Base-by-base conservation (phyloP, 2,888 invertebrate species). In the Papilio elwesi region DNA sequence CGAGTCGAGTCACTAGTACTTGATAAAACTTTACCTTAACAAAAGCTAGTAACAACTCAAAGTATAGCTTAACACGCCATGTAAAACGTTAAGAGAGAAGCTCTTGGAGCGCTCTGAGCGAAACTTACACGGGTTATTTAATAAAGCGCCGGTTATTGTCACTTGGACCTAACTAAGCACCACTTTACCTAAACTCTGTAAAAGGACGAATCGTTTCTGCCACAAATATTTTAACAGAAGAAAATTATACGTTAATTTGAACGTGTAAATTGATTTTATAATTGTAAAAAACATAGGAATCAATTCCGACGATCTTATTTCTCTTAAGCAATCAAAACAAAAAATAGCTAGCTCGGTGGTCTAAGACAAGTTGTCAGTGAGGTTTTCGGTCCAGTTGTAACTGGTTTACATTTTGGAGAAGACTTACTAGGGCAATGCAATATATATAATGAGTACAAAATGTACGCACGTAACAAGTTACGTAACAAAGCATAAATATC, bases 61-160 rank as follows among this genome's bases (percentile, higher is more conserved):
- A 47, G 16, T 63, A 9, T 43, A 43, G 43, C 6, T 43, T 43
- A 12, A 47, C 63, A 63, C 15, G 16, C 47, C 48, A 47, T 63
- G 26, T 63, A 63, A 63, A 59, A 59, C 36, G 13, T 59, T 59
- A 59, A 59, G 38, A 13, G 36, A 59, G 38, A 59, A n/a, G 26
- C 38, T 36, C 12, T 13, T 43, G 8, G 13, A 8, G 4, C 38
- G 13, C 26, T 55, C 57, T 38, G 38, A 38, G 57, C 57, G 36
- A 26, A 59, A 38, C 38, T 59, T 38, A 59, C 57, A 36, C 36
- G 57, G 36, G 12, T 59, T 59, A 59, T 59, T 59, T 59, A 59
- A 59, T 59, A 59, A 59, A 59, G 57, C 57, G 38, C 36, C 57
- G 38, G 57, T 59, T 59, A 59, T 59, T 59, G 57, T 59, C 57